Base-by-base conservation (phyloP, 2,888 invertebrate species). In the Philereme transversata region DNA sequence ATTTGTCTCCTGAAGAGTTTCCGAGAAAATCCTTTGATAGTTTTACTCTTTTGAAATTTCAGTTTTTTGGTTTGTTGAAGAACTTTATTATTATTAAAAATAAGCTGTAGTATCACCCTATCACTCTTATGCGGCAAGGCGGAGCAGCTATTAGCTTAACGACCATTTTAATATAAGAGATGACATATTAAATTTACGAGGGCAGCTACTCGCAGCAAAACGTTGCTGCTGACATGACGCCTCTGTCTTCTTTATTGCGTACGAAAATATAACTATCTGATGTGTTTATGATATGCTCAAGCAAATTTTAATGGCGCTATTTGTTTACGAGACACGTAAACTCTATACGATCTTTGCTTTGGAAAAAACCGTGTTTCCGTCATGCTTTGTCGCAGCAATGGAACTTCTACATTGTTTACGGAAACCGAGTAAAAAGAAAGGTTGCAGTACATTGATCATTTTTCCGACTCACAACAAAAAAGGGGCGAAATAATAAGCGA, bases 151-250 rank as follows among this genome's bases (percentile, higher is more conserved):
- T 90, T 89, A 91, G 87, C 88, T 87, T 90, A 90, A 90, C 90
- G 90, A 89, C 87, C 86, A 86, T 90, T 91, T 91, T 91, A 89
- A 90, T 91, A 91, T 88, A 86, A 84, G 83, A 90, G 89, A 89
- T 90, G 90, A 91, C 87, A 88, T 90, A 88, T 90, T 90, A 90
- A 90, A 90, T 90, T 90, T 90, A 90, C 87, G 90, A 91, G 83
- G 83, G 78, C 81, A 84, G 86, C 88, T 86, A 83, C 87, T 82
- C 82, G 77, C 77, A 73, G 81, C 80, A 83, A 84, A 87, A 82
- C 85, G 86, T 81, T 75, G 79, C 75, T 76, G 81, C 78, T 87
- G 84, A 82, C 87, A 82, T 86, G 86, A 86, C 83, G 86, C 87
- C 84, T 84, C 84, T 85, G 86, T 87, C 81, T 85, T 79, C 83